Percentiles rank a stretch among this genome's conserved stretches.
These are phyloP conservation scores for Macrocentrus cingulum DNA, from an alignment of 1,140 invertebrate genomes.

Conservation along the genomic window DNA sequence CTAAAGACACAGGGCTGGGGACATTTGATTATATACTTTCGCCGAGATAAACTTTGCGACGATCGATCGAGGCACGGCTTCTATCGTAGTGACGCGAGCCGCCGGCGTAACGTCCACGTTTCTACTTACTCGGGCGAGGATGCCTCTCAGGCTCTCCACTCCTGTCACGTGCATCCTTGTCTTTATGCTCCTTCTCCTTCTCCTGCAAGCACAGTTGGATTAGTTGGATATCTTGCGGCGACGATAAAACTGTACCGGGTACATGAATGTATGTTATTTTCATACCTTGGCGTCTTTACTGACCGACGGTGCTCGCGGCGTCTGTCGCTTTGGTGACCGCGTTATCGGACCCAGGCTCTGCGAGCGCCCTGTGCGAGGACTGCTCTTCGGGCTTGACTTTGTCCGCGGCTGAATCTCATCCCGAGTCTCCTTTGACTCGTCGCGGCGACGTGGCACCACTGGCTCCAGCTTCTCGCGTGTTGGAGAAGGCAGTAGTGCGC, in stretches of 20 bases:
- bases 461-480: conserved; percentile 73
- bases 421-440: conserved; percentile 57
- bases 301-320: conserved; percentile 61
- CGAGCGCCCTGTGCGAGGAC: conserved; percentile 64
- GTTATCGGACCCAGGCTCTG: conserved; percentile 70
- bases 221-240: neutral
- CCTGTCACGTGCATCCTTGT: conserved; percentile 47
- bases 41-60: conserved; percentile 15
- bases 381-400: conserved; percentile 69
- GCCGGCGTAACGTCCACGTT: conserved; percentile 22
- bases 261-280: conserved; percentile 13
- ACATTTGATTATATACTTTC: neutral
- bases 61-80: conserved; percentile 27
- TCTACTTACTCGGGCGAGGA: conserved; percentile 57
- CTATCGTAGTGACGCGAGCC: conserved; percentile 22
- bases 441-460: conserved; percentile 67
- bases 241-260: neutral
- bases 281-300: conserved; percentile 58
- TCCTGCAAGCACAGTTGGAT: conserved; percentile 32
- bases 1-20: neutral
- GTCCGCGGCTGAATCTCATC: conserved; percentile 50
- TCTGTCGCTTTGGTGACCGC: conserved; percentile 73
- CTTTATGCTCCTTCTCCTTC: conserved; percentile 50
- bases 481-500: conserved; percentile 66
- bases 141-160: conserved; percentile 51